Percentiles rank a stretch among this genome's conserved stretches.
phyloP scores from a whole-genome alignment of 2,888 invertebrate species.

The Phrixothrix hirtus region DNA sequence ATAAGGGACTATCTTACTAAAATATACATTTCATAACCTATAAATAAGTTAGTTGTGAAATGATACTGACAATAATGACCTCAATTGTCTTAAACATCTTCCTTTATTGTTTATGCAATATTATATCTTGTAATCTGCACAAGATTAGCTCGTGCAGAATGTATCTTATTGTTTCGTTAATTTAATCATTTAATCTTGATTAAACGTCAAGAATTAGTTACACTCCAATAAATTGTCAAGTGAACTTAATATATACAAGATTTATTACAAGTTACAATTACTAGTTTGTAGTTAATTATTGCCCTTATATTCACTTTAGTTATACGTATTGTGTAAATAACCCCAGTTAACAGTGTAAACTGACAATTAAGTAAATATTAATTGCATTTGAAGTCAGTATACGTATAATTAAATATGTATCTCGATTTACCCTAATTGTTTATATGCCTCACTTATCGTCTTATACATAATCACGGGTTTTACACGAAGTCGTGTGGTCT shows the following conservation, averaged over 20 bases:
- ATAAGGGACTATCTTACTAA: no score
- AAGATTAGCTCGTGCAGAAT: no score
- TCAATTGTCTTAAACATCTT: no score
- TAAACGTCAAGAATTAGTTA: neutral
- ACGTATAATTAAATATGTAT: slow-evolving; percentile 30
- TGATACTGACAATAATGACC: no score
- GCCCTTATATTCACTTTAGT: slow-evolving; percentile 1
- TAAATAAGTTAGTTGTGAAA: no score
- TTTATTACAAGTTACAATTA: neutral
- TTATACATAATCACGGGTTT: slow-evolving; percentile 25
- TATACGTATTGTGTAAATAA: slow-evolving; percentile 7
- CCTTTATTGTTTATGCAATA: no score
- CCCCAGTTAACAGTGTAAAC: slow-evolving; percentile 13
- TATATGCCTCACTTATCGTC: slow-evolving; percentile 26
- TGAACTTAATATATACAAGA: no score
- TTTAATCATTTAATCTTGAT: no score
- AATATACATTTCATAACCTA: no score
- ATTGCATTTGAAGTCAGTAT: slow-evolving; percentile 17
- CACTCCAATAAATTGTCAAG: no score
- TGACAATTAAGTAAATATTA: slow-evolving; percentile 21
- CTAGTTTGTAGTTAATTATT: slow-evolving; percentile 5
- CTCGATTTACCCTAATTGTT: slow-evolving; percentile 30
- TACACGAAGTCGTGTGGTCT: slow-evolving; percentile 30
- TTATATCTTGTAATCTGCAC: no score
- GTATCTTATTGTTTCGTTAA: no score